Evolutionary conservation across 2,113 vertebrate species (phyloP).

Genomic region (Myrmophylax atrothorax): DNA sequence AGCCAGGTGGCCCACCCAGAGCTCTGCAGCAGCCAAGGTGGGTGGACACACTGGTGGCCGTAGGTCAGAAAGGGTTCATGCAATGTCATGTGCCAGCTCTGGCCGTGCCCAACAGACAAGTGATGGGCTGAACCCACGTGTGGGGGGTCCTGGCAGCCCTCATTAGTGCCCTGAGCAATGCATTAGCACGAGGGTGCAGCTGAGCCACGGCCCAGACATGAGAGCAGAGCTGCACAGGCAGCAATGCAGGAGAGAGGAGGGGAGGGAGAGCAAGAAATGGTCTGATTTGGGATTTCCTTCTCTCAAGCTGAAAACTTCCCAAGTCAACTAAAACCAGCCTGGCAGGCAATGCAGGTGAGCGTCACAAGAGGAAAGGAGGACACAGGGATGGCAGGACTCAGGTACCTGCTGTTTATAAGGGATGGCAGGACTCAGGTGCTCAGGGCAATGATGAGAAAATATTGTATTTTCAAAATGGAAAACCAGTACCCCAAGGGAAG

Average conservation of each 20-base stretch:
- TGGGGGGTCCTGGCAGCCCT: neutral
- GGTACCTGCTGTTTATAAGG: neutral
- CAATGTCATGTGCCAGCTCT: neutral
- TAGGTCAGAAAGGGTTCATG: neutral
- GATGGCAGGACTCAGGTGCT: neutral
- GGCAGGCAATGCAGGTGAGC: neutral
- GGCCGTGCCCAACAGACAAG: neutral
- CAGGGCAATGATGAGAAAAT: rapidly evolving
- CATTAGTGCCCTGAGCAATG: neutral
- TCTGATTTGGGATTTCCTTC: neutral
- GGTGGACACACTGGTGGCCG: neutral
- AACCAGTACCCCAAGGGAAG: neutral
- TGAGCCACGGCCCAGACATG: neutral
- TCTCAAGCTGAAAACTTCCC: neutral
- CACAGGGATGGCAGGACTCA: neutral
- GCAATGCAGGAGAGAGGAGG: neutral
- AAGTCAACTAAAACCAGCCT: rapidly evolving
- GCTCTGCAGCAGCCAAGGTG: neutral
- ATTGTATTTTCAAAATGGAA: neutral
- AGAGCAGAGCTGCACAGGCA: neutral
- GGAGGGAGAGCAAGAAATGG: neutral
- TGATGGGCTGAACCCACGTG: neutral
- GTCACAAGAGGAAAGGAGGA: neutral
- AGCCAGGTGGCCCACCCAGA: neutral
- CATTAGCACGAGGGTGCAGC: neutral